Evolutionary conservation across 2,888 invertebrate genomes (phyloP), one percentile per base, ranked within the genome.

Genomic region (Theodoxus fluviatilis): DNA sequence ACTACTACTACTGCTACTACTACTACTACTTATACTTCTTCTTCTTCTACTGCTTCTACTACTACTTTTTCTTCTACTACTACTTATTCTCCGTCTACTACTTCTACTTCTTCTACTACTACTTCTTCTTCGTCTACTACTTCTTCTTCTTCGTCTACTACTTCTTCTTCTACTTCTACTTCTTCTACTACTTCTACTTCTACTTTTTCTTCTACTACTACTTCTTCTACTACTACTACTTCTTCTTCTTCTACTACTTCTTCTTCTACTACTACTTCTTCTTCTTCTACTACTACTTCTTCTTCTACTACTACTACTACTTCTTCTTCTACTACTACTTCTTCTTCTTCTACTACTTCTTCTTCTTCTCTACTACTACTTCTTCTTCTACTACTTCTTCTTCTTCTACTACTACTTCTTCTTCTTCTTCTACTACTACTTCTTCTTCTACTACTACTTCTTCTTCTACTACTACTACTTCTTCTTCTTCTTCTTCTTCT

Each of bases 321-420:
- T n/a, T n/a, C n/a, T n/a, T n/a, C n/a, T n/a, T n/a, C n/a, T n/a
- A n/a, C n/a, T n/a, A n/a, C n/a, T n/a, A n/a, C n/a, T n/a, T n/a
- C 65, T 64, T 9, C 65, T 64, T 9, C 65, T 1, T 9, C 18
- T 64, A n/a, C 22, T 64, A 7, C 65, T 64, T n/a, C 35, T n/a
- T 22, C 38, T 38, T 9, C 38, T 3, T 3, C 18, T 38, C n/a
- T n/a, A n/a, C n/a, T 9, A 9, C 43, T 43, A 15, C 43, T 43
- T 9, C 43, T 43, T 9, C 43, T 43, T 9, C 43, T 43, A 15
- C 15, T 43, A 15, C 43, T n/a, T n/a, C n/a, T n/a, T n/a, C 43
- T 43, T 9, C 43, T 43, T 9, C 43, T 43, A 15, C 43, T 43
- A 15, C 43, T 43, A 15, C 43, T 43, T 9, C 43, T 43, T 12